These are phyloP conservation scores for Drosophila putrida DNA, from an alignment of 2,888 invertebrate genomes.

Conservation along the genomic window DNA sequence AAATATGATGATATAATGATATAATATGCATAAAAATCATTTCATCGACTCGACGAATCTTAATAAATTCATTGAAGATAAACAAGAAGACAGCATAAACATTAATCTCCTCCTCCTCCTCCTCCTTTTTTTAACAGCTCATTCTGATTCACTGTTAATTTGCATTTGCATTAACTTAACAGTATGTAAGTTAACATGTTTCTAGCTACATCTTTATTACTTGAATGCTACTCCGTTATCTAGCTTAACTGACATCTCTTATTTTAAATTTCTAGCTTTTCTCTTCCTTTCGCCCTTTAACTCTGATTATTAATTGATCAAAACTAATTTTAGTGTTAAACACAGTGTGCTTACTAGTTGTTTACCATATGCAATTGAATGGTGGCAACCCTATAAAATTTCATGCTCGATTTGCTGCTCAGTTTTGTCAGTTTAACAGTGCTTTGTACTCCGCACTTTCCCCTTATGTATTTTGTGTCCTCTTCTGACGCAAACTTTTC, in stretches of 20 bases:
- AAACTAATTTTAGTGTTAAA: too few relatives aligned
- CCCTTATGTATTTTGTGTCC: too few relatives aligned
- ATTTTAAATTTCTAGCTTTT: too few relatives aligned
- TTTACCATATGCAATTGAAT: background rate
- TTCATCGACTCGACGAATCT: constrained; percentile 27
- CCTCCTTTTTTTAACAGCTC: background rate
- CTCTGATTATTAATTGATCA: too few relatives aligned
- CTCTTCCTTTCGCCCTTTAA: background rate
- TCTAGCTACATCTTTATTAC: background rate
- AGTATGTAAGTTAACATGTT: constrained; percentile 1
- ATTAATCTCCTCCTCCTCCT: too few relatives aligned
- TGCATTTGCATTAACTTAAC: constrained; percentile 15
- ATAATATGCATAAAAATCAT: constrained; percentile 38
- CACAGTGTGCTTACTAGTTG: too few relatives aligned
- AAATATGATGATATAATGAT: constrained; percentile 37
- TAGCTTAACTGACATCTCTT: too few relatives aligned
- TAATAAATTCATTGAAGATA: constrained; percentile 19
- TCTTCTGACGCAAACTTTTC: constrained; percentile 52
- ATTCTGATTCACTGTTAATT: background rate
- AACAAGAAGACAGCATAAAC: constrained; percentile 6
- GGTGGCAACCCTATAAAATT: constrained; percentile 57
- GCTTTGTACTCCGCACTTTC: background rate
- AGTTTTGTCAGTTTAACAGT: constrained; percentile 53
- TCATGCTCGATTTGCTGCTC: constrained; percentile 67
- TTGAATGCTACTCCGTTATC: too few relatives aligned